Evolutionary conservation across 2,797 vertebrate genomes (phyloP).

Genomic region (Trachurus trachurus): DNA sequence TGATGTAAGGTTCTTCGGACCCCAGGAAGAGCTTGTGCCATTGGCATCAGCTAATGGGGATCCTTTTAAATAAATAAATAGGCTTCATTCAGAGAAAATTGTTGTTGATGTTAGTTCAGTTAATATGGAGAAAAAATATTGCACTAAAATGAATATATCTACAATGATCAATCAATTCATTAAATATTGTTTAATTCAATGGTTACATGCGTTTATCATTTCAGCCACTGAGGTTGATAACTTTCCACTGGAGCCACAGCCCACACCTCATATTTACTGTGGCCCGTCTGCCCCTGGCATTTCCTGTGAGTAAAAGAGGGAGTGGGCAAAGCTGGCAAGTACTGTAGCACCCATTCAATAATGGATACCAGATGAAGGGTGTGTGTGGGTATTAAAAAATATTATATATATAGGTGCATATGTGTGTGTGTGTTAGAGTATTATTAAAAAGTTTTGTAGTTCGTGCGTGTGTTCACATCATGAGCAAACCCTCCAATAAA

Average conservation of each 20-base stretch:
- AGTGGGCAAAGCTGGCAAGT: slow-evolving; percentile 76
- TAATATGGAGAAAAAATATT: background rate
- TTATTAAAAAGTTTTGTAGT: no score
- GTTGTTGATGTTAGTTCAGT: no score
- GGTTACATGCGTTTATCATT: slow-evolving; percentile 1
- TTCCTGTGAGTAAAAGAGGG: slow-evolving; percentile 80
- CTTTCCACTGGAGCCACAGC: slow-evolving; percentile 18
- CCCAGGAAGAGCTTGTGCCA: no score
- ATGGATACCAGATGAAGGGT: slow-evolving; percentile 77
- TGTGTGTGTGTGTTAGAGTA: background rate
- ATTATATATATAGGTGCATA: background rate
- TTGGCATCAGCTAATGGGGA: no score
- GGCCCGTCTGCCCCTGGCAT: slow-evolving; percentile 78
- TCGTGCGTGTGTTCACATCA: background rate
- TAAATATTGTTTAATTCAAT: background rate
- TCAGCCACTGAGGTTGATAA: slow-evolving; percentile 21
- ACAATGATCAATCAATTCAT: background rate
- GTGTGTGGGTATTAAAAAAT: background rate
- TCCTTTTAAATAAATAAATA: no score
- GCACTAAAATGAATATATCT: background rate
- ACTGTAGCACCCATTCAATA: slow-evolving; percentile 65
- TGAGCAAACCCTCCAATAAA: no score
- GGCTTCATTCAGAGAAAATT: no score
- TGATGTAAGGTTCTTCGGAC: no score
- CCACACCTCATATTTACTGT: slow-evolving; percentile 32